phyloP scores from a whole-genome alignment of 2,888 invertebrate genomes.

The Camponotus fellah region DNA sequence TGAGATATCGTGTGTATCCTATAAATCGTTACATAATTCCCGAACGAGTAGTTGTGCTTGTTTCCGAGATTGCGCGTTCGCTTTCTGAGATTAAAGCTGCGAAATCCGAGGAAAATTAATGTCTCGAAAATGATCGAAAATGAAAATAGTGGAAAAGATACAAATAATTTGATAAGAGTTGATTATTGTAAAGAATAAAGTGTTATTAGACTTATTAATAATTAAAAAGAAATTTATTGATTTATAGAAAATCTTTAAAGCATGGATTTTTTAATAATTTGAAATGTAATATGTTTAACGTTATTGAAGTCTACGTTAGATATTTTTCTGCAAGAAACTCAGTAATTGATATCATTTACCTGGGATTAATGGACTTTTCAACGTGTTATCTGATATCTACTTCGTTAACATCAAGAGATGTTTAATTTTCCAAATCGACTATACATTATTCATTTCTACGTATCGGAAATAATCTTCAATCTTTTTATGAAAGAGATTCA shows the following conservation, averaged over 20 bases:
- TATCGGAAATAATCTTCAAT: constrained; percentile 24
- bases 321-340: not conserved
- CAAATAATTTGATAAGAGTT: not conserved
- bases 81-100: not conserved
- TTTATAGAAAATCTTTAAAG: not conserved
- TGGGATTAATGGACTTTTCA: not conserved
- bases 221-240: not conserved
- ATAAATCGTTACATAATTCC: constrained; percentile 21
- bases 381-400: not conserved
- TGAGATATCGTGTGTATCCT: not conserved
- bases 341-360: not conserved
- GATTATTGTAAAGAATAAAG: not conserved
- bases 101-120: not conserved
- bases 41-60: not conserved
- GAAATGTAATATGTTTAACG: constrained; percentile 6
- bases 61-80: not conserved
- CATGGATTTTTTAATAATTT: not conserved
- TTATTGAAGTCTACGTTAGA: not conserved
- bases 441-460: constrained; percentile 8
- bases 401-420: not conserved
- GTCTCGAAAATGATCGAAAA: not conserved
- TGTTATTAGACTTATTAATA: not conserved
- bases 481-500: not conserved
- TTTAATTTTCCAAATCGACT: constrained; percentile 1
- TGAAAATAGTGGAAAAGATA: not conserved